Conservation (phyloP, 2,113 vertebrate genomes). For the Bos indicus region DNA sequence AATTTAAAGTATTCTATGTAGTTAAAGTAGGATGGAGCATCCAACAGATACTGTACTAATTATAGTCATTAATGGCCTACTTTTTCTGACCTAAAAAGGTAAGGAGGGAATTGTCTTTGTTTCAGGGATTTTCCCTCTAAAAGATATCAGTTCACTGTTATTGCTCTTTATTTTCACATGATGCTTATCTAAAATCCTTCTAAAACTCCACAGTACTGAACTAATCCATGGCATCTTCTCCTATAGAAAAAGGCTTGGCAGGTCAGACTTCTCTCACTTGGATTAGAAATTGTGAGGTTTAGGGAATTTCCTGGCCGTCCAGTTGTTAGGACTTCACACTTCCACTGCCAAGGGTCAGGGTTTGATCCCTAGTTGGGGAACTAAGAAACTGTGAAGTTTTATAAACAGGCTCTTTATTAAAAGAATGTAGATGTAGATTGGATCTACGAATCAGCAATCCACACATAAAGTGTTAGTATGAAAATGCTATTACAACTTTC, state of each 20-base stretch:
- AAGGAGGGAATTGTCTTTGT: constrained; percentile 21
- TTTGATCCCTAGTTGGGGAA: not conserved
- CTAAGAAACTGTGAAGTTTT: constrained; percentile 47
- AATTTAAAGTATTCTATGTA: constrained; percentile 18
- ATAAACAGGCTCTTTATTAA: not conserved
- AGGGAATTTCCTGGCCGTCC: not conserved
- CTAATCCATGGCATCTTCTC: constrained; percentile 65
- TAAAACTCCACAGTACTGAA: constrained; percentile 65
- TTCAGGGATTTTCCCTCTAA: constrained; percentile 43
- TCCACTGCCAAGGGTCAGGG: not conserved
- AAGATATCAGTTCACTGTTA: constrained; percentile 36
- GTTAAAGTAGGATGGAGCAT: constrained; percentile 17
- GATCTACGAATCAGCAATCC: not conserved
- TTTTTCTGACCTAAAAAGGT: constrained; percentile 58
- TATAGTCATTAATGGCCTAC: constrained; percentile 55
- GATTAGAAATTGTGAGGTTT: constrained; percentile 53
- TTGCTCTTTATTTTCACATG: constrained; percentile 62
- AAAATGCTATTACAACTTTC: not conserved
- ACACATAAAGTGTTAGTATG: not conserved
- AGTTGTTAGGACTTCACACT: not conserved
- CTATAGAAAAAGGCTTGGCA: constrained; percentile 45
- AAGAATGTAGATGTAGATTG: not conserved
- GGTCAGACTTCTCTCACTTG: constrained; percentile 29
- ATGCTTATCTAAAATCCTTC: constrained; percentile 64
- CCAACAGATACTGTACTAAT: constrained; percentile 24